These are phyloP conservation scores for Clarias fuscus DNA, from an alignment of 2,797 vertebrate species.

Conservation along the genomic window DNA sequence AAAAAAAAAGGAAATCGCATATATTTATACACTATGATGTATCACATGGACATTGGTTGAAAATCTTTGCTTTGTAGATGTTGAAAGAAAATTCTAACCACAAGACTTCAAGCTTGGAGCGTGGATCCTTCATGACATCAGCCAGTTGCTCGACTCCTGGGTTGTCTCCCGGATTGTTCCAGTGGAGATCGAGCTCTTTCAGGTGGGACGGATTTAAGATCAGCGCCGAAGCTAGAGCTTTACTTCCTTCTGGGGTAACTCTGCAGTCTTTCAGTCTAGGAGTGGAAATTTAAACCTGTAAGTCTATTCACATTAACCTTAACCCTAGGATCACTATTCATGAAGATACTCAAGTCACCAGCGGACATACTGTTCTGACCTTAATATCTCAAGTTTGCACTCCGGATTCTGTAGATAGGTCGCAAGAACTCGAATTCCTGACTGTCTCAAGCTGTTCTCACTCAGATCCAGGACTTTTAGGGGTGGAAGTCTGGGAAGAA, in stretches of 20 bases:
- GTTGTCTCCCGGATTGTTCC: conserved; percentile 53
- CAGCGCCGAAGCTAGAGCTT: conserved; percentile 36
- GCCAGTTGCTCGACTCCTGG: conserved; percentile 49
- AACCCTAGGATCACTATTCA: not conserved
- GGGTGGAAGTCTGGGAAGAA: conserved; percentile 47
- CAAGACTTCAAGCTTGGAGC: conserved; percentile 43
- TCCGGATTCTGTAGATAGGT: conserved; percentile 33
- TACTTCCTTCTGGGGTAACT: conserved; percentile 39
- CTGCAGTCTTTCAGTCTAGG: conserved; percentile 51
- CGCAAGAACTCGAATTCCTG: conserved; percentile 44
- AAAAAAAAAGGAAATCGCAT: not conserved
- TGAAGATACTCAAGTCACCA: not conserved
- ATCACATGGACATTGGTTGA: not conserved
- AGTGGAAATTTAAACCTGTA: not conserved
- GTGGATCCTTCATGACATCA: conserved; percentile 27
- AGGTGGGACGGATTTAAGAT: conserved; percentile 33
- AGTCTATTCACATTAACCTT: not conserved
- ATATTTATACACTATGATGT: not conserved
- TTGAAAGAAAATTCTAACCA: conserved; percentile 31
- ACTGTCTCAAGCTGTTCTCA: conserved; percentile 51
- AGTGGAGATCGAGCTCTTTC: conserved; percentile 46
- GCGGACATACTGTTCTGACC: not conserved
- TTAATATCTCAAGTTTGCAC: conserved; percentile 44
- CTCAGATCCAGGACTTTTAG: conserved; percentile 50
- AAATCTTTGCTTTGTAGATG: not conserved